These are phyloP conservation scores for Hypomecis punctinalis DNA, from an alignment of 2,888 invertebrate species.

Conservation along the genomic window DNA sequence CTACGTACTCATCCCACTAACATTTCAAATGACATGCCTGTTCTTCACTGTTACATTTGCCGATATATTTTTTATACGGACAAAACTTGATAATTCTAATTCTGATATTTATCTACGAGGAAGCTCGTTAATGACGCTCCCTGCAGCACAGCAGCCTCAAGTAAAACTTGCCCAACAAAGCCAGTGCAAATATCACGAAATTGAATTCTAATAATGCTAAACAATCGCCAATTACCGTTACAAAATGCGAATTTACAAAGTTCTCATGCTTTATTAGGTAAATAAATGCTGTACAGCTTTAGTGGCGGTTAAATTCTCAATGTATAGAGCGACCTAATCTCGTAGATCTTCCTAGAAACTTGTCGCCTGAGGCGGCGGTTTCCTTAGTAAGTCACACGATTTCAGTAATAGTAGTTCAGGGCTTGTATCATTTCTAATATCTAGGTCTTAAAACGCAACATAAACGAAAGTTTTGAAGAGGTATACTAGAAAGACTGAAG, in stretches of 20 bases:
- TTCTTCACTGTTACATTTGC: too few species aligned
- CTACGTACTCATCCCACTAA: too few species aligned
- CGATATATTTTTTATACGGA: too few species aligned
- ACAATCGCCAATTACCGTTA: slow-evolving; percentile 71
- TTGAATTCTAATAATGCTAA: slow-evolving; percentile 62
- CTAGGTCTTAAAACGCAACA: not conserved
- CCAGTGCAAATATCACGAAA: slow-evolving; percentile 59
- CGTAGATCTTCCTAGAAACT: slow-evolving; percentile 69
- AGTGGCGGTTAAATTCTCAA: slow-evolving; percentile 52
- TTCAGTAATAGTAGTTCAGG: slow-evolving; percentile 53
- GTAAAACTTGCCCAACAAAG: slow-evolving; percentile 37
- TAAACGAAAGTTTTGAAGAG: not conserved
- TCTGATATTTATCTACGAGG: not conserved
- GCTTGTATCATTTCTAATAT: slow-evolving; percentile 42
- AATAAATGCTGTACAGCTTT: slow-evolving; percentile 53
- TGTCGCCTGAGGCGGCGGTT: slow-evolving; percentile 68
- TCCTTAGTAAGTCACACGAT: slow-evolving; percentile 67
- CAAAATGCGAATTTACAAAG: slow-evolving; percentile 62
- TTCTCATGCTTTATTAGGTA: slow-evolving; percentile 67
- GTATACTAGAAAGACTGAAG: too few species aligned
- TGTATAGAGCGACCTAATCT: slow-evolving; percentile 63
- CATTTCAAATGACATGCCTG: too few species aligned
- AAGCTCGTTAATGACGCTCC: slow-evolving; percentile 18
- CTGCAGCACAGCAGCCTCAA: slow-evolving; percentile 29
- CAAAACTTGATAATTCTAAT: too few species aligned